These are phyloP conservation scores for Pocillopora meandrina DNA, from an alignment of 92 coral and sea anemone genomes.

Conservation along the genomic window DNA sequence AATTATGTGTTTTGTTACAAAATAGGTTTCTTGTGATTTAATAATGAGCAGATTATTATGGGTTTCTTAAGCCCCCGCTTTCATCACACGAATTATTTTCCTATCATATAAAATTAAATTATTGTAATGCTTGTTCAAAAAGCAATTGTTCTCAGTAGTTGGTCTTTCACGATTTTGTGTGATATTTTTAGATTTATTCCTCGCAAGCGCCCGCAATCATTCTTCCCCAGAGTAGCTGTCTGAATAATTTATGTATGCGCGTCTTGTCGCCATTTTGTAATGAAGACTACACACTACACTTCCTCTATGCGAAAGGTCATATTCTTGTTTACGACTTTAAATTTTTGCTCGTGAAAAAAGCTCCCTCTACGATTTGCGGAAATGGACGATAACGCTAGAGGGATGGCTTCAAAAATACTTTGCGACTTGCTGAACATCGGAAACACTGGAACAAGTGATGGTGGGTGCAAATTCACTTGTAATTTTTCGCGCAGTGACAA, in stretches of 20 bases:
- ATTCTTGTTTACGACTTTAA: background rate
- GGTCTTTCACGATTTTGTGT: no score
- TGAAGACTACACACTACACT: background rate
- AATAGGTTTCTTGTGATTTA: no score
- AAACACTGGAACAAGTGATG: slow-evolving; percentile 1
- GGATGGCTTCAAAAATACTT: slow-evolving; percentile 85
- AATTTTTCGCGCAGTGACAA: no score
- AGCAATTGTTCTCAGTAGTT: background rate
- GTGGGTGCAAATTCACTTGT: background rate
- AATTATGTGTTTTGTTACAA: background rate
- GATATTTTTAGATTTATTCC: background rate
- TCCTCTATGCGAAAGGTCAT: slow-evolving; percentile 10
- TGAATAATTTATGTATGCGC: slow-evolving; percentile 50
- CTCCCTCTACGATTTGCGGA: background rate
- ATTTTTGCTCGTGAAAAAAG: background rate
- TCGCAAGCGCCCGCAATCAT: slow-evolving; percentile 18
- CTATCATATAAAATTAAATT: no score
- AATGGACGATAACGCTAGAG: slow-evolving; percentile 70
- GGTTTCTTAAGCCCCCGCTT: no score
- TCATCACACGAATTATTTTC: no score
- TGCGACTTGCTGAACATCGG: slow-evolving; percentile 81
- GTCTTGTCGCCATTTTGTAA: slow-evolving; percentile 25
- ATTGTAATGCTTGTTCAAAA: background rate
- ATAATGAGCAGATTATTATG: no score
- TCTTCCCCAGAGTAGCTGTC: background rate